Evolutionary conservation across 1,140 invertebrate species (phyloP).

Genomic region (Adoxophyes honmai): DNA sequence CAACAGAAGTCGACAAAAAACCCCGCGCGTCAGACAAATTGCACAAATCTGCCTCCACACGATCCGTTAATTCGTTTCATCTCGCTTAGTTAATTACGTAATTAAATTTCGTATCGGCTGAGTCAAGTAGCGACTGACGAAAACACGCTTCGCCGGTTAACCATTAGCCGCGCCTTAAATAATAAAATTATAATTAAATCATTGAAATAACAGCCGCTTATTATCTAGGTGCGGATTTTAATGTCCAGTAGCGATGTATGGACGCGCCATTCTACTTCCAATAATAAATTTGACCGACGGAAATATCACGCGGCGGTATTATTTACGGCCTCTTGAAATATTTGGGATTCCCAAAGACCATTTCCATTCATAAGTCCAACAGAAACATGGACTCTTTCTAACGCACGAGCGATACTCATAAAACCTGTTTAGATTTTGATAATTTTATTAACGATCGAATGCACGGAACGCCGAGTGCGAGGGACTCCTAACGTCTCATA

Average conservation of each 20-base stretch:
- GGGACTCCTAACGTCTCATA: conserved; percentile 66
- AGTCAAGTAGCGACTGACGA: not conserved
- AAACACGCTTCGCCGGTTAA: not conserved
- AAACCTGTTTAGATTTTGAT: conserved; percentile 76
- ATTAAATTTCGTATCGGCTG: not conserved
- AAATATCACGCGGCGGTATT: conserved; percentile 72
- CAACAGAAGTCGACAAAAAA: not conserved
- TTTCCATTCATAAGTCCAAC: conserved; percentile 72
- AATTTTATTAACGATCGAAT: conserved; percentile 76
- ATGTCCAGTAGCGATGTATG: conserved; percentile 62
- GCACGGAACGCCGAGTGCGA: conserved; percentile 53
- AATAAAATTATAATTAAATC: conserved; percentile 39
- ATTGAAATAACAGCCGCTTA: conserved; percentile 30
- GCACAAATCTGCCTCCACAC: not conserved
- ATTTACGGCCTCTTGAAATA: conserved; percentile 71
- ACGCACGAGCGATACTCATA: conserved; percentile 60
- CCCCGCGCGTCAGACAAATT: not conserved
- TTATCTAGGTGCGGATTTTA: conserved; percentile 33
- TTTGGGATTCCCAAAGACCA: conserved; percentile 71
- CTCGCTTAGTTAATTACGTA: not conserved
- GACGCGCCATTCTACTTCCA: conserved; percentile 49
- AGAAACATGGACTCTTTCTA: conserved; percentile 45
- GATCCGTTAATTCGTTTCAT: not conserved
- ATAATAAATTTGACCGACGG: conserved; percentile 64
- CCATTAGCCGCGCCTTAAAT: conserved; percentile 21